phyloP scores from a whole-genome alignment of 1,140 invertebrate species.

The Odontomachus brunneus region DNA sequence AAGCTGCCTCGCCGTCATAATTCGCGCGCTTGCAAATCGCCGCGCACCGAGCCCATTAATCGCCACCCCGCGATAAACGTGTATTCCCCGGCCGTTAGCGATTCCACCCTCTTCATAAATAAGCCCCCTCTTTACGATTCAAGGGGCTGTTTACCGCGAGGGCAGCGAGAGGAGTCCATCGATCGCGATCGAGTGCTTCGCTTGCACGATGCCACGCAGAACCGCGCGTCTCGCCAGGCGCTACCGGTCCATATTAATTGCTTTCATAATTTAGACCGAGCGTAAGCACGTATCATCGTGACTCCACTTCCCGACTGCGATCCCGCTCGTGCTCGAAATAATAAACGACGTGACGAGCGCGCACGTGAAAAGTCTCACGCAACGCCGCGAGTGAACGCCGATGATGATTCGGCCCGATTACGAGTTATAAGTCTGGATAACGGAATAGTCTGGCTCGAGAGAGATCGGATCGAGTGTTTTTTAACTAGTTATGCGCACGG shows the following conservation, averaged over 20 bases:
- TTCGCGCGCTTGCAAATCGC: conserved; percentile 19
- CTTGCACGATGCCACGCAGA: neutral
- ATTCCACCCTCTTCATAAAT: conserved; percentile 59
- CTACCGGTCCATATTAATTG: conserved; percentile 70
- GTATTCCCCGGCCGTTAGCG: conserved; percentile 35
- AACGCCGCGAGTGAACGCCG: neutral
- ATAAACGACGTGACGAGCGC: conserved; percentile 49
- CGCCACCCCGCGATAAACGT: conserved; percentile 7
- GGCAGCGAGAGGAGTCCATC: conserved; percentile 49
- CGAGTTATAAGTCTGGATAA: neutral
- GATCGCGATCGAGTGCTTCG: conserved; percentile 29
- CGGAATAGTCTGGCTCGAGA: neutral
- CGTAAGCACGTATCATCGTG: conserved; percentile 47
- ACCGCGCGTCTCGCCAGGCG: neutral
- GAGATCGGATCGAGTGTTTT: no score
- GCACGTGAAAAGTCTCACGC: neutral
- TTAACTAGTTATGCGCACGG: no score
- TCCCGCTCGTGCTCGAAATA: conserved; percentile 50
- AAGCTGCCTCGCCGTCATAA: conserved; percentile 27
- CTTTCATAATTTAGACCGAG: conserved; percentile 68
- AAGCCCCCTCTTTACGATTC: conserved; percentile 56
- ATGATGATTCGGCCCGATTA: neutral
- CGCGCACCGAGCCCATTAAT: conserved; percentile 18
- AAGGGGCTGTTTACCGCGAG: conserved; percentile 6
- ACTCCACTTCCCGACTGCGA: conserved; percentile 41